Evolutionary conservation across 2,888 invertebrate species (phyloP), one percentile per base, ranked within the genome.

Genomic region (Cremastinae sp.): DNA sequence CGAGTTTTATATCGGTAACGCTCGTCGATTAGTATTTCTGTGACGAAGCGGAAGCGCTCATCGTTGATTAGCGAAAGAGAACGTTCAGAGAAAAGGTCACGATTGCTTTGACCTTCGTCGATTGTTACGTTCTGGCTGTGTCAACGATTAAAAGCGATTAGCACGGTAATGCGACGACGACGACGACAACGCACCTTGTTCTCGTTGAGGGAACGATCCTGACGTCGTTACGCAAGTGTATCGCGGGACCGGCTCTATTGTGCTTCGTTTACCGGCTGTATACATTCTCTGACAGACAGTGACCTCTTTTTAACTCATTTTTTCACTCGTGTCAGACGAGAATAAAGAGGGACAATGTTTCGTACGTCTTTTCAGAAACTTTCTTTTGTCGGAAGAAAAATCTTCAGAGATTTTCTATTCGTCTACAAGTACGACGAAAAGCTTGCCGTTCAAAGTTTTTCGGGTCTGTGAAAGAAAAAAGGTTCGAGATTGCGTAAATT

Each of bases 191-290:
- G 69, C 69, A 65, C 69, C 69, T 76, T 58, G 47, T 22, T 45
- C 61, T 28, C 28, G 45, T 62, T 45, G 66, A 56, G 43, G 28
- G 41, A 35, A 53, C 18, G 66, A 68, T 61, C 35, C 41, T 37
- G 43, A n/a, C n/a, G n/a, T 45, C 35, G 69, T 73, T 76, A 70
- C 73, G 76, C 61, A 76, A 76, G 53, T 55, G 39, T 41, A 55
- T 35, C 68, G 43, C 73, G 65, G 64, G 35, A 41, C 18, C 56
- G 43, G 58, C 58, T 65, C 69, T 73, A 73, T 73, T 76, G 73
- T 70, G 20, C 22, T 37, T 65, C 64, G 69, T 49, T 76, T 69
- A 69, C 47, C 59, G 55, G 28, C 69, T 14, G 56, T 22, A 20
- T 69, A 59, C 64, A 51, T 55, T 35, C 55, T 68, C 68, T 59